These are phyloP conservation scores for Ophiodon elongatus DNA, from an alignment of 2,113 vertebrate species.

Conservation along the genomic window DNA sequence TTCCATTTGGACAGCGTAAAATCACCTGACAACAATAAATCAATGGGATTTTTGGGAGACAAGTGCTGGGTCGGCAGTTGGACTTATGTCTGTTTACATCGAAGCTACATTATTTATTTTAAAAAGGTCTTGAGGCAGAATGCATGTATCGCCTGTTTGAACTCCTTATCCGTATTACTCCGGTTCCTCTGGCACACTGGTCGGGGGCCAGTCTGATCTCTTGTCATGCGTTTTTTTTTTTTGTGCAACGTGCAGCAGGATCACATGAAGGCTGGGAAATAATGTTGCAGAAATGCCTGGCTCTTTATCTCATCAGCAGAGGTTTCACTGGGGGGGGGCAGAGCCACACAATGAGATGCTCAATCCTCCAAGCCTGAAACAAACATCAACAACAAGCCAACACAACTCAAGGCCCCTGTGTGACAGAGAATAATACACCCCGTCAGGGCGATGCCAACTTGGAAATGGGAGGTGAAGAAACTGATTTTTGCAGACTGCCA, in stretches of 20 bases:
- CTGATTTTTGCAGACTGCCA: slow-evolving; percentile 25
- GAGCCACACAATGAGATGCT: slow-evolving; percentile 57
- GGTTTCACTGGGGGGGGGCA: slow-evolving; percentile 47
- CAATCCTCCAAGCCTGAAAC: slow-evolving; percentile 25
- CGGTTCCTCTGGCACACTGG: slow-evolving; percentile 21
- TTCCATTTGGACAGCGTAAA: slow-evolving; percentile 41
- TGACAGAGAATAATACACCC: slow-evolving; percentile 41
- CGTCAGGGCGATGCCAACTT: slow-evolving; percentile 49
- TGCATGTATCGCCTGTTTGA: slow-evolving; percentile 6
- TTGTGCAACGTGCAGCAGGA: slow-evolving; percentile 59
- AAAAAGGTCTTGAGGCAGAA: background rate
- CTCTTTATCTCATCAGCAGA: slow-evolving; percentile 69
- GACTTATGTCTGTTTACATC: slow-evolving; percentile 39
- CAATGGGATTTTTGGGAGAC: slow-evolving; percentile 28
- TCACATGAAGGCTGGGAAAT: slow-evolving; percentile 51
- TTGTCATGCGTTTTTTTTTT: slow-evolving; percentile 25
- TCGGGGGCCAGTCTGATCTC: slow-evolving; percentile 49
- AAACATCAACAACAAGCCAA: slow-evolving; percentile 60
- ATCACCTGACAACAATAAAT: slow-evolving; percentile 60
- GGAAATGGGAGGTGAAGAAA: slow-evolving; percentile 50
- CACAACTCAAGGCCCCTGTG: slow-evolving; percentile 3
- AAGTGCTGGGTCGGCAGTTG: slow-evolving; percentile 28
- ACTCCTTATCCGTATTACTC: slow-evolving; percentile 37
- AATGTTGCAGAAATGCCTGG: slow-evolving; percentile 55
- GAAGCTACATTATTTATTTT: background rate